phyloP scores from a whole-genome alignment of 2,113 vertebrate genomes.

The Mormyrus lacerda region DNA sequence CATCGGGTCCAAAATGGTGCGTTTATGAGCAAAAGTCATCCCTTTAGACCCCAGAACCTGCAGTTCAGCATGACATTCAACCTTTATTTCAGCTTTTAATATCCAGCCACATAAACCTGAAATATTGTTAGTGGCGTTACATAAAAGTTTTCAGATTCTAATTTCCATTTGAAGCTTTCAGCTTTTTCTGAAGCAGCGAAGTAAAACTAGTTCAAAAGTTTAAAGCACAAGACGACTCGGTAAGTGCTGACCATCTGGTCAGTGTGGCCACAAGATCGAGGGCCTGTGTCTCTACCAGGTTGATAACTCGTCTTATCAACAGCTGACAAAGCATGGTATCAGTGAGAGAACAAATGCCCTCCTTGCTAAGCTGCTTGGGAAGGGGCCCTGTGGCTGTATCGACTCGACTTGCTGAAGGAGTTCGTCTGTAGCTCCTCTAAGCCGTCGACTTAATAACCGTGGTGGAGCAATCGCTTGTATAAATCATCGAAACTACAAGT shows the following conservation, averaged over 20 bases:
- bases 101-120: background rate
- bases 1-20: background rate
- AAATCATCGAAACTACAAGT: background rate
- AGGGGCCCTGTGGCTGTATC: background rate
- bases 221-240: background rate
- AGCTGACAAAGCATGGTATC: background rate
- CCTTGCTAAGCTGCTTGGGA: background rate
- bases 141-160: background rate
- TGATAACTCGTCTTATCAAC: conserved; percentile 4
- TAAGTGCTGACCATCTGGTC: background rate
- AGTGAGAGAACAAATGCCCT: background rate
- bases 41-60: background rate
- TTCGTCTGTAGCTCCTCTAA: background rate
- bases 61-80: background rate
- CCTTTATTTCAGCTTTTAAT: background rate
- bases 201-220: background rate
- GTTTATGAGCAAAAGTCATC: background rate
- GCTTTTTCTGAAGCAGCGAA: background rate
- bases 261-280: background rate
- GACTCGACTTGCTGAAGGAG: background rate
- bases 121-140: background rate
- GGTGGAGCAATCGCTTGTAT: background rate
- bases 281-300: background rate
- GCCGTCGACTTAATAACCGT: background rate
- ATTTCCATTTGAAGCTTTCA: background rate